Base-by-base conservation (phyloP, 2,888 invertebrate species). In the Drosophila picticornis region DNA sequence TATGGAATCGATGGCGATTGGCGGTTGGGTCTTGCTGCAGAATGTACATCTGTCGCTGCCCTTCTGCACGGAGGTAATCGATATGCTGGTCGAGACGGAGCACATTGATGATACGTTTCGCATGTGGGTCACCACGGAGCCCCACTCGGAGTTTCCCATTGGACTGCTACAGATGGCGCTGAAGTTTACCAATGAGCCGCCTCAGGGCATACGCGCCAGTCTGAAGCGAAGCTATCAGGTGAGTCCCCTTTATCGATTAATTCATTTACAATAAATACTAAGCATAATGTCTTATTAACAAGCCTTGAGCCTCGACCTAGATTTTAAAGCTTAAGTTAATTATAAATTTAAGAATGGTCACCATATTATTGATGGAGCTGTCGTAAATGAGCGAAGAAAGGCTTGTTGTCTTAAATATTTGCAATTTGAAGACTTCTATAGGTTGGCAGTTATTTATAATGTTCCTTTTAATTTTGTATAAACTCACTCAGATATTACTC, bases 131-230 rank as follows among this genome's bases (percentile, higher is more conserved):
- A 99, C 99, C 0, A 98, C 98, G 0, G 98, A 99, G 94, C 97
- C 97, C 0, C 98, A 99, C 92, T 94, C 96, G 16, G 97, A 98
- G 83, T 99, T 99, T 93, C 99, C 99, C 0, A 99, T 99, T 88
- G 98, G 96, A 7, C 92, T 96, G 38, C 93, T 96, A 22, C 96
- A 99, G 95, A 97, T 98, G 95, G 97, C 98, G 7, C 98, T 99
- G 70, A 99, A 99, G 94, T 99, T 98, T 92, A 99, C 99, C 1
- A 99, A 99, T 92, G 99, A 99, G 94, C 99, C 99, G 19, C 99
- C 99, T 0, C 98, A 98, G 94, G 99, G 98, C 11, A 98, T 99
- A 80, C 94, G 97, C 85, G 98, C 98, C 16, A 98, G 98, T 92
- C 95, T 99, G 94, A 98, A 98, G 92, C 95, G 99, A 91, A 99